These are phyloP conservation scores for Drosophila bunnanda DNA, from an alignment of 2,888 invertebrate genomes.

Conservation along the genomic window DNA sequence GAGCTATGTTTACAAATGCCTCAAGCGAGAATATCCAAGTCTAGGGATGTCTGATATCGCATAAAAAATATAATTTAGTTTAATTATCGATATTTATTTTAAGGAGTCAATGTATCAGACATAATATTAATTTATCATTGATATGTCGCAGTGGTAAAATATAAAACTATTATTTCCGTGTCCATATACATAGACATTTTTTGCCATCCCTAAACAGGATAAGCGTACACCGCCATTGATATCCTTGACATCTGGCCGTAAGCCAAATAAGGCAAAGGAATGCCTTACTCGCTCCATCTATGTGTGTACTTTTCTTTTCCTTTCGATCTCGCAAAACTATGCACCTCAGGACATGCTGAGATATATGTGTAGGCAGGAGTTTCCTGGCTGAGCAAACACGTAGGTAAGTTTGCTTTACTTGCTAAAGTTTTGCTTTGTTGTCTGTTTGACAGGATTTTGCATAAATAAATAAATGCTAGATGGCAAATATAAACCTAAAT, in stretches of 20 bases:
- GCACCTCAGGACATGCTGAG: not conserved
- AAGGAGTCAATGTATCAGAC: too few relatives aligned
- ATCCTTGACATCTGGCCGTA: constrained; percentile 33
- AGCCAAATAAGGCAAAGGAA: constrained; percentile 26
- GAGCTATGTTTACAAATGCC: constrained; percentile 48
- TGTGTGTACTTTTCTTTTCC: constrained; percentile 22
- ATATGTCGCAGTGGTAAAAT: not conserved
- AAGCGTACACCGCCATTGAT: constrained; percentile 21
- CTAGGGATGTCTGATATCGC: not conserved
- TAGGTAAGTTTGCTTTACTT: constrained; percentile 10
- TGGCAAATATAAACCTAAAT: not conserved
- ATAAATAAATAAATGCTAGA: not conserved
- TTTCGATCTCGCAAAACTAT: constrained; percentile 15
- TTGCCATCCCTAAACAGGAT: constrained; percentile 2
- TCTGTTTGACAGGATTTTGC: not conserved
- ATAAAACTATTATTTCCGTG: too few relatives aligned
- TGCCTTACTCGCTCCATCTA: constrained; percentile 7
- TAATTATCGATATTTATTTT: too few relatives aligned
- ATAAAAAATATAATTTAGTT: too few relatives aligned
- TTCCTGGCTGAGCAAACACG: constrained; percentile 13
- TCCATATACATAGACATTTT: not conserved
- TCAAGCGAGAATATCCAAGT: constrained; percentile 43
- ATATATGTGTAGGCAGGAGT: not conserved
- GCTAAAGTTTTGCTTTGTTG: not conserved
- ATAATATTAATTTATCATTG: not conserved